Base-by-base conservation (phyloP, 2,113 vertebrate species). In the Xyliphius kryptos region DNA sequence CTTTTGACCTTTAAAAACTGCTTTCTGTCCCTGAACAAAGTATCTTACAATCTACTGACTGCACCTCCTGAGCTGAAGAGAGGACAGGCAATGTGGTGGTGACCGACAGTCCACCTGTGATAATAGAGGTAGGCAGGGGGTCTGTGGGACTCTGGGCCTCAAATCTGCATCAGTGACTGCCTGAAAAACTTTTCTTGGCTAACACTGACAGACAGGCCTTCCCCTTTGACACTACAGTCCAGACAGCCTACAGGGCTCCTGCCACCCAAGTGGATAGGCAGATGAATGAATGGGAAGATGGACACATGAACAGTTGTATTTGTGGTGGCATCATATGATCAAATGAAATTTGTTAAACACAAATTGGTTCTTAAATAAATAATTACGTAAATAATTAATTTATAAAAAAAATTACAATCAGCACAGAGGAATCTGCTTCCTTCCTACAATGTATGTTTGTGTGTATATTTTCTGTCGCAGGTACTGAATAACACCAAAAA, bases 121-220 rank as follows among this genome's bases (percentile, higher is more conserved):
- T 85, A 89, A 89, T 78, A 89, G 61, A 80, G 46, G 67, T 74
- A 74, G 60, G 76, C 77, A 79, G 80, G 63, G 77, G 77, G 63
- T 56, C 67, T 65, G 47, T 56, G 56, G 71, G 46, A 26, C 16
- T 46, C 50, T 62, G 72, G 57, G 69, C 61, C 61, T 76, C 56
- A 68, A n/a, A 65, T 32, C 46, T 71, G 63, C 70, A 73, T 65
- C 73, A 67, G 56, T 48, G 64, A 69, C 60, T 60, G 51, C 68
- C 60, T 61, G 64, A 71, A 48, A 52, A 17, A 14, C 49, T 68
- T 48, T 63, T 48, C 77, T 69, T 79, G 73, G 75, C 76, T 70
- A 75, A 81, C 57, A 80, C 73, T 88, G 87, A 89, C 83, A 89
- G 87, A 89, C 76, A 74, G 74, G 76, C 65, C 76, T 75, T 82